Base-by-base conservation (phyloP, 2,113 vertebrate genomes). In the Pseudorhombus dupliciocellatus region DNA sequence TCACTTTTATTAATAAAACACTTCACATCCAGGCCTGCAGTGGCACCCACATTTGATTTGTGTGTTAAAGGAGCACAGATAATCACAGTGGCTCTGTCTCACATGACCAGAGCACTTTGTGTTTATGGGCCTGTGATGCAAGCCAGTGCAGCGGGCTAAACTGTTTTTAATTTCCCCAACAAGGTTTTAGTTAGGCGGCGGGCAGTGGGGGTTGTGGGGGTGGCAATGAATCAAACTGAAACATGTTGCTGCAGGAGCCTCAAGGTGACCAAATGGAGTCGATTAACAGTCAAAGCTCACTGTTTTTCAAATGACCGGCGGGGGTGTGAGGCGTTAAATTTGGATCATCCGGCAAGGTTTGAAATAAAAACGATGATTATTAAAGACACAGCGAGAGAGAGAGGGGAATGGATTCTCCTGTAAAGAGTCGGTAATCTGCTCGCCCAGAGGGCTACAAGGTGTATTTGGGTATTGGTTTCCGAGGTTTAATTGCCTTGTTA, bases 101-200 rank as follows among this genome's bases (percentile, higher is more conserved):
- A 80, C 90, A 81, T 80, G 90, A 91, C 92, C 89, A 84, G 91
- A 91, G 85, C 84, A 84, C 91, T 94, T 92, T 88, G 89, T 89
- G 91, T 94, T 94, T 90, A 93, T 89, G 86, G 81, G 84, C 81
- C 73, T 20, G 53, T 94, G 94, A 95, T 93, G 82, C 14, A 93
- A 90, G 81, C 92, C 94, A 95, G 94, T 91, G 88, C 87, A 88
- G 84, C 87, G 82, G 85, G 83, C 88, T 93, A 94, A 94, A 94
- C 91, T 92, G 68, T 93, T 92, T 92, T 94, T 94, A 94, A 95
- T 96, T 95, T 93, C 89, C 88, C 91, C 90, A 89, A 93, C 91
- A 91, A 92, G 67, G 94, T 93, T 95, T 93, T 90, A 85, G 91
- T 95, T 95, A 94, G 90, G 91, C 57, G 50, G 66, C 3, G 50